Percentiles rank a stretch among this genome's conserved stretches.
Conservation (phyloP, 2,888 invertebrate species). For the Eilema caniola region DNA sequence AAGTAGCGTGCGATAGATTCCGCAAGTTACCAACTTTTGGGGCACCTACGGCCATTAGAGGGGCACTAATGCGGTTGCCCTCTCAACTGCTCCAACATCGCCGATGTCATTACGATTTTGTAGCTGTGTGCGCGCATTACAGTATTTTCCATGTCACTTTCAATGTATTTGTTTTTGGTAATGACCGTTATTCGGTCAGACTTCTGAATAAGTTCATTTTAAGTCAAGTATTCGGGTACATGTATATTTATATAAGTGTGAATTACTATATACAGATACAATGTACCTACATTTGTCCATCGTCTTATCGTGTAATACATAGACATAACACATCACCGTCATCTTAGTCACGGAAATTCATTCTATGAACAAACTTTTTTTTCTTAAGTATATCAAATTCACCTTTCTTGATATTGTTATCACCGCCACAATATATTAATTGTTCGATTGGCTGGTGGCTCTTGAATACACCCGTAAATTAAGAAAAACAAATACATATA, state of each 20-base stretch:
- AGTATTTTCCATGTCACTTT: conserved; percentile 23
- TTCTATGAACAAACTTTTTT: too few relatives aligned
- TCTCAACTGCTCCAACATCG: conserved; percentile 62
- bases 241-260: neutral
- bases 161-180: conserved; percentile 37
- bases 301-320: too few relatives aligned
- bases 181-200: neutral
- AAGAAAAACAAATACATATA: too few relatives aligned
- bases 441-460: too few relatives aligned
- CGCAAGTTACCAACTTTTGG: conserved; percentile 84
- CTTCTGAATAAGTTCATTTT: neutral
- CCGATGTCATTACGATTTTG: conserved; percentile 59
- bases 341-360: too few relatives aligned
- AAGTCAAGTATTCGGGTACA: neutral
- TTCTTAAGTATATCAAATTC: too few relatives aligned
- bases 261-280: too few relatives aligned
- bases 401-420: too few relatives aligned
- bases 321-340: too few relatives aligned
- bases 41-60: conserved; percentile 77
- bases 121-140: conserved; percentile 39
- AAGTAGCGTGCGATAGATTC: conserved; percentile 82
- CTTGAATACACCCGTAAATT: too few relatives aligned
- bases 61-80: conserved; percentile 72
- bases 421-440: too few relatives aligned
- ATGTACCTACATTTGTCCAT: too few relatives aligned